phyloP scores from a whole-genome alignment of 2,113 vertebrate species.

The Ceyx cyanopectus region DNA sequence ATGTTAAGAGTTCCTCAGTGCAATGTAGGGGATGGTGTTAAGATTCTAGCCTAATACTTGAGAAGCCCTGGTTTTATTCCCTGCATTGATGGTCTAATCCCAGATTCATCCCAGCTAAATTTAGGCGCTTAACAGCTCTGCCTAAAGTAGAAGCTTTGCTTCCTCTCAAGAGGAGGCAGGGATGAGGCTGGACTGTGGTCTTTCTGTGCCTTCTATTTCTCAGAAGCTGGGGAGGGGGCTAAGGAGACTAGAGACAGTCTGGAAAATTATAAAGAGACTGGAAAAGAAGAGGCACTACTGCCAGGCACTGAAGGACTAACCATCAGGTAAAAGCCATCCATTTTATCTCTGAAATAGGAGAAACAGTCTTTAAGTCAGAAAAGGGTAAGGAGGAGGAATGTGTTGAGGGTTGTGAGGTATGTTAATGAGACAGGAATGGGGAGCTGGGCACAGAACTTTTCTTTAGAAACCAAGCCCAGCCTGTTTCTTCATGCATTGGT shows the following conservation, averaged over 20 bases:
- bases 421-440: neutral
- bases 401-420: accelerated
- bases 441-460: neutral
- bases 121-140: slow-evolving; percentile 44
- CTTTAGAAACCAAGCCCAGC: neutral
- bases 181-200: neutral
- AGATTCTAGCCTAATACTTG: neutral
- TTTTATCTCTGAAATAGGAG: neutral
- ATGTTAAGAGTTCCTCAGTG: neutral
- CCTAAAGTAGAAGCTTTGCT: slow-evolving; percentile 18
- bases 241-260: neutral
- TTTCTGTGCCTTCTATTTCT: neutral
- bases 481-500: neutral
- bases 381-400: neutral
- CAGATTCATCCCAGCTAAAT: slow-evolving; percentile 60
- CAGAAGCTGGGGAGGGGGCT: neutral
- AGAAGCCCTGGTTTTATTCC: neutral
- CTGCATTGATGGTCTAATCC: slow-evolving; percentile 50
- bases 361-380: neutral
- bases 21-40: neutral
- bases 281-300: slow-evolving; percentile 24
- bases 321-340: slow-evolving; percentile 29
- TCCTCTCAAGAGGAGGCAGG: neutral
- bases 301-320: neutral
- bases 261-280: neutral